Percentiles rank a stretch among this genome's conserved stretches.
phyloP scores from a whole-genome alignment of 2,113 vertebrate species.

The Gopherus flavomarginatus region DNA sequence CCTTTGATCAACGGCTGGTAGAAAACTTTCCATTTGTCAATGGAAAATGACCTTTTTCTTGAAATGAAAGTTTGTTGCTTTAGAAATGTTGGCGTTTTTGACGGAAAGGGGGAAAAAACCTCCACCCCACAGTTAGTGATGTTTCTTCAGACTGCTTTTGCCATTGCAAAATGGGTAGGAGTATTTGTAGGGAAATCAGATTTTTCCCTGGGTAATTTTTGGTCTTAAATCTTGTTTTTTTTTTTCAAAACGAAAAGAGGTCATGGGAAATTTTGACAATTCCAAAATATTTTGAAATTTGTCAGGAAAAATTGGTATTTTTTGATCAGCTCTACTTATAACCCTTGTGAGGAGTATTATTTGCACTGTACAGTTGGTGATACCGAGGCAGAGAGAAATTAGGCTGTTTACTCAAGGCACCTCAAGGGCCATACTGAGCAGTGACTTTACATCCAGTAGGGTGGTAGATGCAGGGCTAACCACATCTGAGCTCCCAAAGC shows the following conservation, averaged over 20 bases:
- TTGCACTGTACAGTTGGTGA: not conserved
- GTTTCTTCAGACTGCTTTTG: no score
- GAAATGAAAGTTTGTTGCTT: not conserved
- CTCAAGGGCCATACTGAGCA: rapidly evolving
- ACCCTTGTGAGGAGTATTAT: not conserved
- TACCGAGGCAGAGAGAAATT: not conserved
- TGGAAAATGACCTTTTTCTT: not conserved
- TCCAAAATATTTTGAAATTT: not conserved
- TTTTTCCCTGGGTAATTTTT: not conserved
- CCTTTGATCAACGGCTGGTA: not conserved
- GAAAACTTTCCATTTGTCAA: not conserved
- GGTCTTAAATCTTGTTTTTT: not conserved
- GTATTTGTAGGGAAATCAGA: no score
- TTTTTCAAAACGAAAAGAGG: not conserved
- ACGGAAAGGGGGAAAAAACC: no score
- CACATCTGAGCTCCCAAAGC: not conserved
- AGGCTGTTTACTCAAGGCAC: not conserved
- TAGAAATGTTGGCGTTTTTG: not conserved
- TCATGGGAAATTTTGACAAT: not conserved
- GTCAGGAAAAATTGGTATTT: not conserved
- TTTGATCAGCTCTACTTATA: not conserved
- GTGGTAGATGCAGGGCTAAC: not conserved
- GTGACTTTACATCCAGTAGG: not conserved
- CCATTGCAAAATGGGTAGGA: no score
- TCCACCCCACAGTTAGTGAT: no score